phyloP scores from a whole-genome alignment of 2,113 vertebrate species.

The Tyrannus savana region DNA sequence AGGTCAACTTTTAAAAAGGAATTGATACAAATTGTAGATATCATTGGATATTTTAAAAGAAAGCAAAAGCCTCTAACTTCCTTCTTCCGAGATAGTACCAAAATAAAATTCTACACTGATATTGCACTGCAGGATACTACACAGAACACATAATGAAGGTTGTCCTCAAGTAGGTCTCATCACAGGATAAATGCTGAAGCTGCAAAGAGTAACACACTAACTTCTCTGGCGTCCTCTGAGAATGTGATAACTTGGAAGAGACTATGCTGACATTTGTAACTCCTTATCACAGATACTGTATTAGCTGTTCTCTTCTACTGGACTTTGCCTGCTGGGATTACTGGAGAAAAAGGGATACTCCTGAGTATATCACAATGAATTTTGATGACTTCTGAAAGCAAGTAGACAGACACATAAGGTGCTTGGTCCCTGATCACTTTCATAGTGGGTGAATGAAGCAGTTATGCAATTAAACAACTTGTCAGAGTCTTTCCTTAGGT shows the following conservation, averaged over 20 bases:
- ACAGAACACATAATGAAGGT: neutral
- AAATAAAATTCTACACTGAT: slow-evolving; percentile 14
- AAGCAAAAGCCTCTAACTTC: neutral
- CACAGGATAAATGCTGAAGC: slow-evolving; percentile 33
- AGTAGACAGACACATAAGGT: neutral
- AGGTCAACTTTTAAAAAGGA: neutral
- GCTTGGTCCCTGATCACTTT: neutral
- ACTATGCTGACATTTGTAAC: slow-evolving; percentile 60
- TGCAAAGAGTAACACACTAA: slow-evolving; percentile 1
- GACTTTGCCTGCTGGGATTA: slow-evolving; percentile 41
- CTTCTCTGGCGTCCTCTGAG: slow-evolving; percentile 21
- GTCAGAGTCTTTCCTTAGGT: neutral
- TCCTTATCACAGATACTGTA: slow-evolving; percentile 57
- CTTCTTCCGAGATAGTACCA: neutral
- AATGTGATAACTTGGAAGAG: slow-evolving; percentile 20
- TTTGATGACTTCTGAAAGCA: slow-evolving; percentile 31
- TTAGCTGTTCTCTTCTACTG: slow-evolving; percentile 56
- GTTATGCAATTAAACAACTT: neutral
- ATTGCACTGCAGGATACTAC: neutral
- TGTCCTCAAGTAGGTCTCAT: slow-evolving; percentile 28
- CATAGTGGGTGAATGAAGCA: neutral
- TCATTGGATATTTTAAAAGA: neutral
- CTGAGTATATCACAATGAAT: neutral
- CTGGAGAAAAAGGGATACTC: slow-evolving; percentile 42
- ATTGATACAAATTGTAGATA: neutral